Conservation (phyloP, 2,797 vertebrate species). For the Lagodon rhomboides region DNA sequence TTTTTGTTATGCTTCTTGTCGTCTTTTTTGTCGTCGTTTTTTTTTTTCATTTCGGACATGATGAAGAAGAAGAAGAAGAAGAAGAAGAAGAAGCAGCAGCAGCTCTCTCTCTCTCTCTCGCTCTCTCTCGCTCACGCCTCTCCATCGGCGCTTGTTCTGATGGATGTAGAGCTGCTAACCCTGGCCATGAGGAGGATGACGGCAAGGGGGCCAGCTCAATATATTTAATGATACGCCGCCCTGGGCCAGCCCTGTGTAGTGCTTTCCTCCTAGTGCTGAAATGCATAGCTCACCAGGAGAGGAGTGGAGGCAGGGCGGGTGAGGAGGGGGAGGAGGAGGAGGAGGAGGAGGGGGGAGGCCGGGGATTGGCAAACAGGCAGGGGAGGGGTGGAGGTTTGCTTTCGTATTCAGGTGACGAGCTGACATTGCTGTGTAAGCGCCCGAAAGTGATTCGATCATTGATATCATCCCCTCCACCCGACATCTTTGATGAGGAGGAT, state of each 20-base stretch:
- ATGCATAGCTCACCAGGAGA: constrained; percentile 89
- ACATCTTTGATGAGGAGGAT: constrained; percentile 71
- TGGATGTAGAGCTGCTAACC: constrained; percentile 83
- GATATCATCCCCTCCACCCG: constrained; percentile 68
- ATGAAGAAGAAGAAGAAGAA: constrained; percentile 62
- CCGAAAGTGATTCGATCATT: constrained; percentile 76
- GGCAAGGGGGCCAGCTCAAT: constrained; percentile 81
- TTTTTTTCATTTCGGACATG: constrained; percentile 77
- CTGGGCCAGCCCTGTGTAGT: constrained; percentile 85
- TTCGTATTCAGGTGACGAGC: constrained; percentile 71
- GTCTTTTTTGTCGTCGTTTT: constrained; percentile 67
- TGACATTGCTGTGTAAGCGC: constrained; percentile 76
- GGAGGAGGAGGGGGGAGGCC: neutral
- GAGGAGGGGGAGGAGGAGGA: neutral
- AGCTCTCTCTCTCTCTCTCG: constrained; percentile 63
- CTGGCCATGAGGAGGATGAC: constrained; percentile 86
- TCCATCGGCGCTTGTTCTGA: constrained; percentile 88
- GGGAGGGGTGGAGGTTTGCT: constrained; percentile 51
- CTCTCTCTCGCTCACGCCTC: constrained; percentile 78
- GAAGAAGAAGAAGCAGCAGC: constrained; percentile 78
- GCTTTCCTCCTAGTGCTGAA: constrained; percentile 98
- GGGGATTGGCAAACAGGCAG: constrained; percentile 32
- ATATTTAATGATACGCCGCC: constrained; percentile 73
- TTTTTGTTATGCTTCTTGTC: constrained; percentile 61
- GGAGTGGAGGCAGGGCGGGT: constrained; percentile 23